These are phyloP conservation scores for Amorpha juglandis DNA, from an alignment of 2,888 invertebrate genomes.

Conservation along the genomic window DNA sequence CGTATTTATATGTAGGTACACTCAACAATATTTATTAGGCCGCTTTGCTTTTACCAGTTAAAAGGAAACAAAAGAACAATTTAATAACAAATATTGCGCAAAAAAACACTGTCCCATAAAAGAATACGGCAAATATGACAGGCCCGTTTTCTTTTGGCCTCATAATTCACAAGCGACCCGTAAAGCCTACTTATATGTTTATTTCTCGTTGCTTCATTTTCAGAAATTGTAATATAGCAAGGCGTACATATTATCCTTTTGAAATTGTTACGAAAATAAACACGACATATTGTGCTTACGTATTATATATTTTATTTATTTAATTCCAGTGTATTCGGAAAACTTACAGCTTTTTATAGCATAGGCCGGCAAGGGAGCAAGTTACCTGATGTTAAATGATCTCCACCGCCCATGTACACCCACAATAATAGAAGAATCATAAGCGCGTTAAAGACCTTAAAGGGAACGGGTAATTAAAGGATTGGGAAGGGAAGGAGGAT, in stretches of 20 bases:
- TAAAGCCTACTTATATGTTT: constrained; percentile 36
- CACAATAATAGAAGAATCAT: too few relatives aligned
- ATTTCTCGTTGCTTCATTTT: constrained; percentile 35
- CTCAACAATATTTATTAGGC: not conserved
- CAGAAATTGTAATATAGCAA: constrained; percentile 28
- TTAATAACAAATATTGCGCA: constrained; percentile 34
- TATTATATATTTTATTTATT: not conserved
- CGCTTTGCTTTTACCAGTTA: constrained; percentile 6
- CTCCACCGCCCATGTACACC: too few relatives aligned
- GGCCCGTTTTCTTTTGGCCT: constrained; percentile 38
- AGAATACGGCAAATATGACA: constrained; percentile 41
- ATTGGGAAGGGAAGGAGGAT: too few relatives aligned
- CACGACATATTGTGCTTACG: not conserved
- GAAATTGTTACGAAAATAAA: constrained; percentile 8
- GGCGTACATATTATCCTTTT: constrained; percentile 14
- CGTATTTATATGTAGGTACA: too few relatives aligned
- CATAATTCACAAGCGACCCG: constrained; percentile 42
- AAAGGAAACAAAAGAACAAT: constrained; percentile 15
- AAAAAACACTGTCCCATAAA: constrained; percentile 38
- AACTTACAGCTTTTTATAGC: too few relatives aligned
- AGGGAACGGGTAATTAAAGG: too few relatives aligned
- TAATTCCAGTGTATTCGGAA: too few relatives aligned
- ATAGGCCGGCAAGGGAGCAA: too few relatives aligned
- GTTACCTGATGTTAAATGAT: too few relatives aligned
- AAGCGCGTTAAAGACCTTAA: too few relatives aligned